phyloP scores from a whole-genome alignment of 2,113 vertebrate genomes.

The Empidonax alnorum region DNA sequence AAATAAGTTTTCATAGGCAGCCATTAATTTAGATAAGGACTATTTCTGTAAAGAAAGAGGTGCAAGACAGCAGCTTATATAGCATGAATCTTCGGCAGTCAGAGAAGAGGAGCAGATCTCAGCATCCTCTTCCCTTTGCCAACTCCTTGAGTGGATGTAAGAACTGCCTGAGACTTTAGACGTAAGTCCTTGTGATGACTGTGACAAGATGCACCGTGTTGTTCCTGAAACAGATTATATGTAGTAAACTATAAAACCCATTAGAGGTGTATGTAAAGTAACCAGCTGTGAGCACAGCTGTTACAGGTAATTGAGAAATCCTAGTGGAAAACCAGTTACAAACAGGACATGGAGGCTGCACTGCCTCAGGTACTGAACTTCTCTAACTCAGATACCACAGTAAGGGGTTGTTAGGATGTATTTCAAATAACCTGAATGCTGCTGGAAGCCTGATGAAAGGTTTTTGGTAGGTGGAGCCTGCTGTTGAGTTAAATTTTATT shows the following conservation, averaged over 20 bases:
- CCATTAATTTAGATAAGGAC: background rate
- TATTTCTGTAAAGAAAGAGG: background rate
- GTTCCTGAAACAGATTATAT: background rate
- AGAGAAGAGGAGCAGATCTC: background rate
- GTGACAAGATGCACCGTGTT: background rate
- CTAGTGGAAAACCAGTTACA: background rate
- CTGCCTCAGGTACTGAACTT: background rate
- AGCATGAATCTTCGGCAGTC: background rate
- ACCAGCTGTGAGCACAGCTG: background rate
- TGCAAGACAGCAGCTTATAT: background rate
- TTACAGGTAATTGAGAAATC: background rate
- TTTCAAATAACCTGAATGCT: background rate
- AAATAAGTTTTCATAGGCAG: background rate
- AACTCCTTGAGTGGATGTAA: background rate
- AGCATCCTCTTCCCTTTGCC: background rate
- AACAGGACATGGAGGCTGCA: background rate
- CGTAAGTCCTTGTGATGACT: background rate
- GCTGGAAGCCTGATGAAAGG: background rate
- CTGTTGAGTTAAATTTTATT: background rate
- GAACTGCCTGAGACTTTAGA: background rate
- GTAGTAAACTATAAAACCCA: accelerated
- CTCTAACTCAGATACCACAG: background rate
- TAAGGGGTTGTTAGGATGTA: background rate
- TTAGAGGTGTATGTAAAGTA: background rate
- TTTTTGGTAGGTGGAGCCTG: background rate